Conservation (phyloP, 1,140 invertebrate genomes). For the Eumaeus atala region DNA sequence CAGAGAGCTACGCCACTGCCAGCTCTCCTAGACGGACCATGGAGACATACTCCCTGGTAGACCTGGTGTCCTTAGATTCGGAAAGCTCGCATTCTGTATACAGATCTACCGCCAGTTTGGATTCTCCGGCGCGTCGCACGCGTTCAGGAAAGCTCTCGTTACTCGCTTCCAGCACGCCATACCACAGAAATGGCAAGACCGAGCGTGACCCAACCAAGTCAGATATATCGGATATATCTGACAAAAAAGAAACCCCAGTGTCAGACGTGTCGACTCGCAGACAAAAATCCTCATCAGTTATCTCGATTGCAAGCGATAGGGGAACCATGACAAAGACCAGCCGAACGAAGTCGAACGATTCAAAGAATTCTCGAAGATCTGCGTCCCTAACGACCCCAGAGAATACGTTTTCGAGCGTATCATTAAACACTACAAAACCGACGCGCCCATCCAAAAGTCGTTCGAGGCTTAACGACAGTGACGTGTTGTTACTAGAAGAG, state of each 20-base stretch:
- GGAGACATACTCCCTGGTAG: conserved; percentile 55
- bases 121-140: conserved; percentile 21
- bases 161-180: conserved; percentile 44
- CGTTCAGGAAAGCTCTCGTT: conserved; percentile 29
- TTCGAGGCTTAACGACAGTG: conserved; percentile 43
- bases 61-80: conserved; percentile 49
- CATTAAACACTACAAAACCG: conserved; percentile 27
- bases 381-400: conserved; percentile 26
- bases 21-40: conserved; percentile 24
- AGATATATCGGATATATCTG: not conserved
- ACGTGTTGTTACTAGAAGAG: conserved; percentile 31
- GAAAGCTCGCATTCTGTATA: conserved; percentile 38
- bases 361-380: conserved; percentile 11
- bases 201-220: not conserved
- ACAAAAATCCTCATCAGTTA: not conserved
- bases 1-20: conserved; percentile 28
- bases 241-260: not conserved
- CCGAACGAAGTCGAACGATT: not conserved
- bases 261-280: not conserved
- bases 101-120: conserved; percentile 24
- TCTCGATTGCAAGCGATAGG: not conserved
- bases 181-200: conserved; percentile 17
- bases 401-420: conserved; percentile 21
- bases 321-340: not conserved
- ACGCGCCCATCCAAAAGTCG: conserved; percentile 31